These are phyloP conservation scores for human (Homo sapiens) DNA, from an alignment of 2,113 vertebrate genomes.

Conservation along the genomic window GRCh38 chr11:86783001-86783500, in stretches of 20 bases:
- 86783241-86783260: neutral
- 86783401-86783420: constrained; percentile 8
- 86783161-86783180: neutral
- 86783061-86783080: neutral
- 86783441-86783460: neutral
- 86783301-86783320: constrained; percentile 27
- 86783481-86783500: neutral
- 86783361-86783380: neutral
- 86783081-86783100: neutral
- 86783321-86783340: constrained; percentile 49
- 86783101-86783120: neutral
- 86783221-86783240: neutral
- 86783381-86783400: neutral
- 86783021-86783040: neutral
- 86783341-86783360: neutral
- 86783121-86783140: neutral
- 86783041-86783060: neutral
- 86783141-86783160: neutral
- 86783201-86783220: neutral
- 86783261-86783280: constrained; percentile 53
- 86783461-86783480: neutral
- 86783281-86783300: constrained; percentile 15
- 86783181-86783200: neutral
- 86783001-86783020: neutral
- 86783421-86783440: neutral